These are phyloP conservation scores for Paratilapia polleni DNA, from an alignment of 2,113 vertebrate species.

Conservation along the genomic window DNA sequence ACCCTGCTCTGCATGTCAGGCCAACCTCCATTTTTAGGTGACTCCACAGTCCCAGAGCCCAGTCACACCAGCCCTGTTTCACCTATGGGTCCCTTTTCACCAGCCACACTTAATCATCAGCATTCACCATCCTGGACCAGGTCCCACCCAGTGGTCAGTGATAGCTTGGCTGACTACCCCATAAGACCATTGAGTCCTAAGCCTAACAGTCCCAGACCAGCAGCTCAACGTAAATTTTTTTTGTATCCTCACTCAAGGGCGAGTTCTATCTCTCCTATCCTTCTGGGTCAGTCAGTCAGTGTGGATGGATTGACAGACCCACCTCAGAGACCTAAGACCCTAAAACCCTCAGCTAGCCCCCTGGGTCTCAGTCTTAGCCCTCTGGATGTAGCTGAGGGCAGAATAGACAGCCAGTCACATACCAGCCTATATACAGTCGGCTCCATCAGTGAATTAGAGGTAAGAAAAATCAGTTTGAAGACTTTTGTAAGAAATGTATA, in stretches of 20 bases:
- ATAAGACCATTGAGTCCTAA: slow-evolving; percentile 87
- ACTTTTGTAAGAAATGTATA: too few species aligned
- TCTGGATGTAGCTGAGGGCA: slow-evolving; percentile 46
- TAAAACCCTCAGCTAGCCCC: slow-evolving; percentile 80
- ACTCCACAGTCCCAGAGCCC: slow-evolving; percentile 43
- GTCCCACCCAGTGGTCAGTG: slow-evolving; percentile 53
- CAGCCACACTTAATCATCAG: slow-evolving; percentile 23
- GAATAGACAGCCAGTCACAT: too few species aligned
- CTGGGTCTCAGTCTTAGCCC: slow-evolving; percentile 80
- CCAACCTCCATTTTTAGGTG: slow-evolving; percentile 45
- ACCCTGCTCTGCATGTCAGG: slow-evolving; percentile 51
- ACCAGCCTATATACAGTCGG: too few species aligned
- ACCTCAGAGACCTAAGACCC: slow-evolving; percentile 77
- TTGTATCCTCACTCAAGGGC: slow-evolving; percentile 67
- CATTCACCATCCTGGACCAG: slow-evolving; percentile 44
- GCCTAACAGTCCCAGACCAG: slow-evolving; percentile 80
- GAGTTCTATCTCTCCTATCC: slow-evolving; percentile 77
- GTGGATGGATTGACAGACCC: slow-evolving; percentile 71
- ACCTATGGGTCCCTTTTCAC: slow-evolving; percentile 54
- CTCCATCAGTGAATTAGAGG: too few species aligned
- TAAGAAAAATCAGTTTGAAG: background rate
- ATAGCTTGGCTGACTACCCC: slow-evolving; percentile 73
- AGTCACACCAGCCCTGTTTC: slow-evolving; percentile 65
- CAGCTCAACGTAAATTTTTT: slow-evolving; percentile 68
- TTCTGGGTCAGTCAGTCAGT: slow-evolving; percentile 76